Percentiles rank a stretch among this genome's conserved stretches.
Conservation (phyloP, 64 coral and sea anemone genomes). For the Actinia tenebrosa region DNA sequence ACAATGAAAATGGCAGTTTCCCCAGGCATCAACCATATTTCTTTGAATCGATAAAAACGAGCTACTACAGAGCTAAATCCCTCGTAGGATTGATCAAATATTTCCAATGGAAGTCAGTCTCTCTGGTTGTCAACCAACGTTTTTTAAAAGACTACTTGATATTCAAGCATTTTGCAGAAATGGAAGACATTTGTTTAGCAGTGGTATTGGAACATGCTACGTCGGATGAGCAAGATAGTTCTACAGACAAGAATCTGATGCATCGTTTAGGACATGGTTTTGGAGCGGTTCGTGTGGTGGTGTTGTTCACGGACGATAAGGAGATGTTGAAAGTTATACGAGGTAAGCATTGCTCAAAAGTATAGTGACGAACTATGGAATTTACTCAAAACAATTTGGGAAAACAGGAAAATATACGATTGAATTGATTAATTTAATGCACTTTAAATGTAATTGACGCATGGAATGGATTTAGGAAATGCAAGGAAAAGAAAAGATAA, state of each 20-base stretch:
- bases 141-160: conserved; percentile 39
- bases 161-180: conserved; percentile 40
- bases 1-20: neutral
- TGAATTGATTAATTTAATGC: too few relatives aligned
- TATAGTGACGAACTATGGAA: neutral
- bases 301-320: neutral
- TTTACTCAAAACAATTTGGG: too few relatives aligned
- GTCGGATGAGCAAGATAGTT: neutral
- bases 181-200: conserved; percentile 59
- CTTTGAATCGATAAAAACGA: conserved; percentile 48
- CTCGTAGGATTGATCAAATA: conserved; percentile 62
- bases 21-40: neutral
- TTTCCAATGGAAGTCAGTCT: conserved; percentile 63
- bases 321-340: neutral
- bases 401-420: too few relatives aligned
- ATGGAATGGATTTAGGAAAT: too few relatives aligned
- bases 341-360: neutral
- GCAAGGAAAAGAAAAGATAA: too few relatives aligned
- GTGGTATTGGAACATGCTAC: neutral
- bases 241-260: neutral
- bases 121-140: conserved; percentile 28
- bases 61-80: conserved; percentile 58
- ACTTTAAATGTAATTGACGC: too few relatives aligned
- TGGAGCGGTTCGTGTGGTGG: neutral
- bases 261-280: neutral